Evolutionary conservation across 2,113 vertebrate species (phyloP), one percentile per base, ranked within the genome.

Genomic region (Nyctereutes procyonoides): DNA sequence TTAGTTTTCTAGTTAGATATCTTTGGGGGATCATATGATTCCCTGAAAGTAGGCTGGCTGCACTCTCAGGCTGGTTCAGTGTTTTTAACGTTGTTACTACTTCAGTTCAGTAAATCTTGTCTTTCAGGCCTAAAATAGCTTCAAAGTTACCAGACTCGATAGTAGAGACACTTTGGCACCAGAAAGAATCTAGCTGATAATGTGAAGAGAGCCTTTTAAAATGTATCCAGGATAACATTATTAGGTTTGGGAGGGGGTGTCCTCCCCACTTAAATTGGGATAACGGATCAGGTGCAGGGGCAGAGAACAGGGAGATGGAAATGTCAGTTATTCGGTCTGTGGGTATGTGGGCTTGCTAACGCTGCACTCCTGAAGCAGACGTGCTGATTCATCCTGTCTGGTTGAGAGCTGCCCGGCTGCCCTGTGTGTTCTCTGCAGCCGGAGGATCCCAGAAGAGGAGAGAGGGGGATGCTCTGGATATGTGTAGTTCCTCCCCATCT

Each of bases 1-100:
- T 83, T 81, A 80, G 22, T 28, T 60, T 62, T 88, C 38, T 38
- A 79, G 56, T 84, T 22, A 24, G 8, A 80, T 86, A 92, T 89
- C 84, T 89, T 24, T 8, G 48, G 32, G 63, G 83, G 43, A 51
- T 19, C 38, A 4, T 30, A 16, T 26, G 83, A 65, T 58, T 32
- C 20, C 53, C 58, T 30, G 82, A 26, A 48, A 80, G 77, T 0
- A 2, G 56, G 26, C n/a, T 55, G 56, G 65, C 20, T 28, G 9
- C 17, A 4, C 56, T 48, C 83, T 24, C 55, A 11, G 79, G 26
- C 69, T 48, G 17, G 79, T 16, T 38, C 28, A 14, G 26, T 9
- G n/a, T 71, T 56, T 56, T 17, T 48, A 35, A 43, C 30, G 28
- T 79, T 22, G 51, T 30, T 43, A 28, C 55, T 26, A 2, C 71